Evolutionary conservation across 1,140 invertebrate genomes (phyloP), one percentile per base, ranked within the genome.

Genomic region (Eupristina koningsbergeri): DNA sequence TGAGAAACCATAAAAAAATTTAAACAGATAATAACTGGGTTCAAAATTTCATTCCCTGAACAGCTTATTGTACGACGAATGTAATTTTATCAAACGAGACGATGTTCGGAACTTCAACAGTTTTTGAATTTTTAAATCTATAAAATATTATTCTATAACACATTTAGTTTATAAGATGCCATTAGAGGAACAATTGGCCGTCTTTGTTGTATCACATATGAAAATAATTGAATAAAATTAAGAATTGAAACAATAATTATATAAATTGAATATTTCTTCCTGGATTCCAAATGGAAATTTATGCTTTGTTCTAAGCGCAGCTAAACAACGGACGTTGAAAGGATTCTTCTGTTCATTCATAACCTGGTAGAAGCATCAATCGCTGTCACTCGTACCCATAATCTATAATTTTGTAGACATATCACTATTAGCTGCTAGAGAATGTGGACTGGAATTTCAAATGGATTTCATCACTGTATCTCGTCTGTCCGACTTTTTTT

Each of bases 401-500:
- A 71, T 71, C 67, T 71, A 71, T 41, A 71, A 41, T 41, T 41
- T 71, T 41, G 67, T 39, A 71, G 67, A 71, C 39, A 71, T 11
- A 36, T 71, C 39, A 22, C 26, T 26, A 31, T 41, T 67, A 67
- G 34, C 31, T 26, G 19, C 31, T 15, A 67, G 31, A 67, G 64
- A 67, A 67, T 7, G 5, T 29, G 1, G 34, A 5, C 36, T 67
- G 64, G 31, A 36, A 36, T 67, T 67, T 67, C 64, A 67, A 67
- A 67, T 39, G 31, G 36, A 67, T 67, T 67, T 58, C 9, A 26
- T 26, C 53, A 58, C 3, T 58, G 19, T 58, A 2, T 9, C 26
- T 58, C 22, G 34, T 67, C 36, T 36, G 31, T 36, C 31, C 22
- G 64, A 0, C 3, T 67, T 39, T 36, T 7, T 36, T 22, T 36